A percentile compares a stretch with the other conserved stretches of the same genome.
Evolutionary conservation across 2,797 vertebrate species (phyloP).

Genomic region (Chelon auratus): DNA sequence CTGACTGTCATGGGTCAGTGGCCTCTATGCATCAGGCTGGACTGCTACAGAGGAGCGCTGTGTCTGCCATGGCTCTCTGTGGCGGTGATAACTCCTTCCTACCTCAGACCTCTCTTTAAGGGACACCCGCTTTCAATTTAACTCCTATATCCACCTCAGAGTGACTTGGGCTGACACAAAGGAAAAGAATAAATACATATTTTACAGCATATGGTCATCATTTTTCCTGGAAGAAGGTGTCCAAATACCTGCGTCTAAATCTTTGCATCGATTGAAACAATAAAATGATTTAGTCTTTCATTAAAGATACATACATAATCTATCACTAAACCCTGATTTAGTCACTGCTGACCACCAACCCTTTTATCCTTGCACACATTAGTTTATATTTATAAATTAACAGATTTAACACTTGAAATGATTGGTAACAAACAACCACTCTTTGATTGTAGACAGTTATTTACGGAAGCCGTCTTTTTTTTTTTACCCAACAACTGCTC

Average conservation of each 20-base stretch:
- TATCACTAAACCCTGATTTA: slow-evolving; percentile 7
- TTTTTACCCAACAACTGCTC: not conserved
- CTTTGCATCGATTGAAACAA: slow-evolving; percentile 24
- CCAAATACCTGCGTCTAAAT: slow-evolving; percentile 31
- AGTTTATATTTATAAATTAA: not conserved
- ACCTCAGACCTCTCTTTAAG: slow-evolving; percentile 77
- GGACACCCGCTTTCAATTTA: slow-evolving; percentile 78
- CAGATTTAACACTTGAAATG: not conserved
- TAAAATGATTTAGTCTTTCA: not conserved
- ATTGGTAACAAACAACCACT: not conserved
- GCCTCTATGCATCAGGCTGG: slow-evolving; percentile 73
- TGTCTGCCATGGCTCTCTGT: slow-evolving; percentile 66
- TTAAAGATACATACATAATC: slow-evolving; percentile 8
- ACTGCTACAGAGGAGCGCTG: slow-evolving; percentile 61
- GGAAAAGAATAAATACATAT: slow-evolving; percentile 49
- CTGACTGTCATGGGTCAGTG: slow-evolving; percentile 84
- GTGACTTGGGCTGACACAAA: slow-evolving; percentile 71
- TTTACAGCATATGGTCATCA: slow-evolving; percentile 11
- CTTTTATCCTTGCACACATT: not conserved
- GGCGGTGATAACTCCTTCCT: slow-evolving; percentile 77
- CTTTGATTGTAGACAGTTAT: not conserved
- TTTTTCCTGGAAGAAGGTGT: slow-evolving; percentile 26
- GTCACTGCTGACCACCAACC: not conserved
- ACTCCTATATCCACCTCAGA: slow-evolving; percentile 76
- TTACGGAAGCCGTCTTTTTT: not conserved